A percentile compares a stretch with the other conserved stretches of the same genome.
Conservation (phyloP, 2,113 vertebrate genomes). For the Todiramphus chloris region DNA sequence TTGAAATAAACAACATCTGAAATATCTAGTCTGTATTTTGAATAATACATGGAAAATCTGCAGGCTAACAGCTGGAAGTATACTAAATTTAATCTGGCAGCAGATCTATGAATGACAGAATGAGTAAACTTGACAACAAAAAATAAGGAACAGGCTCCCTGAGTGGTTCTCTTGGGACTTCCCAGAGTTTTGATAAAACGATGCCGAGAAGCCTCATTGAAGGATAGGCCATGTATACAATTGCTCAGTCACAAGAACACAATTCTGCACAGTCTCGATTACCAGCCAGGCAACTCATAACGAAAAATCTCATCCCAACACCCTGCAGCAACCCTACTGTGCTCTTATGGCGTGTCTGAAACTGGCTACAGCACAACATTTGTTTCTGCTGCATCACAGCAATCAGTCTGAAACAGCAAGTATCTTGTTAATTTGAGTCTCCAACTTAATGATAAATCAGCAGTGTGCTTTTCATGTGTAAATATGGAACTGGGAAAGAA, state of each 20-base stretch:
- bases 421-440: neutral
- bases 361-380: neutral
- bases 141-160: neutral
- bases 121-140: neutral
- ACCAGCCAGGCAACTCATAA: neutral
- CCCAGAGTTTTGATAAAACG: neutral
- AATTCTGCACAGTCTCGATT: neutral
- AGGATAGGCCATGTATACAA: neutral
- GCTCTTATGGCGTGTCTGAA: neutral
- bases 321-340: neutral
- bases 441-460: neutral
- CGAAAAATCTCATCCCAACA: neutral
- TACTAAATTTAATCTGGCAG: neutral
- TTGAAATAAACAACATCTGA: neutral
- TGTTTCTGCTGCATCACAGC: neutral
- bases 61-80: neutral
- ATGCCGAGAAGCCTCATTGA: neutral
- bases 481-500: neutral
- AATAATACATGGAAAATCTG: conserved; percentile 9
- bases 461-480: neutral
- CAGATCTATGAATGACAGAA: neutral
- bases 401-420: neutral
- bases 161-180: neutral
- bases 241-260: neutral
- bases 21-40: neutral